Conservation (phyloP, 2,113 vertebrate species). For the Pyrgilauda ruficollis region DNA sequence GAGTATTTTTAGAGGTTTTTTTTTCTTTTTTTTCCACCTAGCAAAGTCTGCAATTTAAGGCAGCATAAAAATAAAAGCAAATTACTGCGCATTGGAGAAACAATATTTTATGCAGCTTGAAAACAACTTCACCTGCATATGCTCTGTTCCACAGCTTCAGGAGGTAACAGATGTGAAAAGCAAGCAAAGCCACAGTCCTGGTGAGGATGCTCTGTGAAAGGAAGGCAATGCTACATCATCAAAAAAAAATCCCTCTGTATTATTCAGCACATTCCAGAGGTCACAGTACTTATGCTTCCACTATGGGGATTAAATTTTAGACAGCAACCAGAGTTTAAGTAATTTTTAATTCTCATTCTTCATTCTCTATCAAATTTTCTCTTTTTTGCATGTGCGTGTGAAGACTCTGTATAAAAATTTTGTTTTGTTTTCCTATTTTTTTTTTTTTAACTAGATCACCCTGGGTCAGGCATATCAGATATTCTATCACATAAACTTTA, state of each 20-base stretch:
- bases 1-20: neutral
- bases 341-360: neutral
- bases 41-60: neutral
- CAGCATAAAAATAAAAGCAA: neutral
- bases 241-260: accelerated
- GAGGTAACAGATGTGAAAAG: neutral
- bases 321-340: neutral
- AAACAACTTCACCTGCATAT: neutral
- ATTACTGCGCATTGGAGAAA: neutral
- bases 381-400: accelerated
- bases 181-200: neutral
- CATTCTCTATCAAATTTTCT: neutral
- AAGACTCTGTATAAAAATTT: neutral
- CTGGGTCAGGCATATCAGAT: neutral
- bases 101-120: neutral
- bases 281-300: accelerated
- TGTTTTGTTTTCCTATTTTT: neutral
- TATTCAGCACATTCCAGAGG: neutral
- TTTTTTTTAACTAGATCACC: neutral
- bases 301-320: neutral
- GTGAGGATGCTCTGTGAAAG: neutral
- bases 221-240: neutral
- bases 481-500: neutral
- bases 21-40: neutral
- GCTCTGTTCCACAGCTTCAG: neutral